Percentiles rank a stretch among this genome's conserved stretches.
Conservation (phyloP, 2,888 invertebrate genomes). For the Sclerodermus sp. region DNA sequence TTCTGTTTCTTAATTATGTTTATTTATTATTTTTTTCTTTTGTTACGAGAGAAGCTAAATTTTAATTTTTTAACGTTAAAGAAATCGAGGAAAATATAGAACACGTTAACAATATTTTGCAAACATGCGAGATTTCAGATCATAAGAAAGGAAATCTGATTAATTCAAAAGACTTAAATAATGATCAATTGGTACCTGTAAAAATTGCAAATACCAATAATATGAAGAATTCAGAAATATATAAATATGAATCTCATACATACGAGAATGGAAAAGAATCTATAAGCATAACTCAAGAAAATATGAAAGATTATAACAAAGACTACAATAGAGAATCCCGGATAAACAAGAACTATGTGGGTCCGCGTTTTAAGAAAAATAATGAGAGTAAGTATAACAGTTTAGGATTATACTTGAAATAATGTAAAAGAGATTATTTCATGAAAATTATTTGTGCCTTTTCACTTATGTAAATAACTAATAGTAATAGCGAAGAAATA, state of each 20-base stretch:
- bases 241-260: not conserved
- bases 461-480: no score
- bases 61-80: constrained; percentile 1
- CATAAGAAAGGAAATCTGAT: not conserved
- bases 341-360: constrained; percentile 25
- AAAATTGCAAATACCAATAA: not conserved
- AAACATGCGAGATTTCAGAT: constrained; percentile 5
- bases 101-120: constrained; percentile 15
- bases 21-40: no score
- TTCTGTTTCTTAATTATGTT: no score
- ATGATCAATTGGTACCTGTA: no score
- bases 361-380: constrained; percentile 39
- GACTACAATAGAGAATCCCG: constrained; percentile 17
- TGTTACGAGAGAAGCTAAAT: no score
- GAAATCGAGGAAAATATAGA: constrained; percentile 3
- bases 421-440: no score
- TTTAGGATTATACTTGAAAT: not conserved
- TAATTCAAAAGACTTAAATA: not conserved
- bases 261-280: not conserved
- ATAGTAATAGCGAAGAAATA: no score
- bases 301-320: constrained; percentile 12
- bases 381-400: constrained; percentile 26
- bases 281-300: constrained; percentile 6
- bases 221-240: constrained; percentile 16
- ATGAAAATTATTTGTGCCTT: no score